A percentile compares a stretch with the other conserved stretches of the same genome.
phyloP scores from a whole-genome alignment of 2,797 vertebrate genomes.

The Peromyscus nudipes region DNA sequence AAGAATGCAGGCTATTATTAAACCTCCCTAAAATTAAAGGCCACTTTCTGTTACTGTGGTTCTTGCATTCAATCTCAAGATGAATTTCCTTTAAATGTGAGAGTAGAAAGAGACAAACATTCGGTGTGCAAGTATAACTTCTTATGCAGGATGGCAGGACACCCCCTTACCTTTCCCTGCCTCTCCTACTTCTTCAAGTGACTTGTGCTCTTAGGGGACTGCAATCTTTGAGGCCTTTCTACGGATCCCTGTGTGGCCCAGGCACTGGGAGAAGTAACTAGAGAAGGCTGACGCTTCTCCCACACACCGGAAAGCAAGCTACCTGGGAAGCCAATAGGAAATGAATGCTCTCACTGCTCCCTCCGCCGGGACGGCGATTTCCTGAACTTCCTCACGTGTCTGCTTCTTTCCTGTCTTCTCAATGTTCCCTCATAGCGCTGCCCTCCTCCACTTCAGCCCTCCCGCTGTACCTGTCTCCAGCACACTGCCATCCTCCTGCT shows the following conservation, averaged over 20 bases:
- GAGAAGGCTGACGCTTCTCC: too few relatives aligned
- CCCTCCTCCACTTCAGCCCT: fast-evolving
- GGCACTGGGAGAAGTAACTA: not conserved
- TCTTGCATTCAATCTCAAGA: not conserved
- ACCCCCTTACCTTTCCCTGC: not conserved
- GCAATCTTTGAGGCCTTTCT: not conserved
- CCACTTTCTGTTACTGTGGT: not conserved
- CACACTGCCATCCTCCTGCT: not conserved
- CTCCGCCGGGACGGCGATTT: not conserved
- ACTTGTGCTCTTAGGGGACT: not conserved
- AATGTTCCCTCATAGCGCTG: not conserved
- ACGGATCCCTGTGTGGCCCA: not conserved
- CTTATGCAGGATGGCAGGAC: not conserved
- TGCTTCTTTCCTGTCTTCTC: not conserved
- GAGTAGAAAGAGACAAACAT: not conserved
- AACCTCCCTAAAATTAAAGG: not conserved
- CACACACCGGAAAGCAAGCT: not conserved
- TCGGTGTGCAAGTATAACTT: not conserved
- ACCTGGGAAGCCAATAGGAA: not conserved
- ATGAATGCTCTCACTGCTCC: not conserved
- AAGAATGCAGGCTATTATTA: not conserved
- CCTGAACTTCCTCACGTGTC: not conserved
- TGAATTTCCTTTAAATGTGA: not conserved
- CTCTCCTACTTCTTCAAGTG: not conserved
- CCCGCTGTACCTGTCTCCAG: not conserved